Conservation (phyloP, 2,888 invertebrate genomes). For the Neoascia interrupta region DNA sequence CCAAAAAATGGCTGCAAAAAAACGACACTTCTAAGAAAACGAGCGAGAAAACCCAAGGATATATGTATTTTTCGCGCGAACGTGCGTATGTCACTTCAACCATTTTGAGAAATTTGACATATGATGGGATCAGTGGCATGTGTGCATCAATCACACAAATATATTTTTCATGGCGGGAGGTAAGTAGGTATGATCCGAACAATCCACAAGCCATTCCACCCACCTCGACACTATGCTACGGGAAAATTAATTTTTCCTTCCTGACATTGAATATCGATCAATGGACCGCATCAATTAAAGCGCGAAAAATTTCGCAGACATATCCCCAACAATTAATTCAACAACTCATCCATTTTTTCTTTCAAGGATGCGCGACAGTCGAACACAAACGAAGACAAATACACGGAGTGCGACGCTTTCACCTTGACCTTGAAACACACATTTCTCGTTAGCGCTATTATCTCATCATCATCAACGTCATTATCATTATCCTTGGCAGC, state of each 20-base stretch:
- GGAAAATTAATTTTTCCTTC: background rate
- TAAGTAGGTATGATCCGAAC: too few relatives aligned
- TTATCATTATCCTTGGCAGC: slow-evolving; percentile 67
- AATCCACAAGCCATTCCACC: too few relatives aligned
- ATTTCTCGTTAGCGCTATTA: slow-evolving; percentile 68
- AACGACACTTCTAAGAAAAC: slow-evolving; percentile 11
- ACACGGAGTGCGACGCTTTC: slow-evolving; percentile 43
- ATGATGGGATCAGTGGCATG: slow-evolving; percentile 57
- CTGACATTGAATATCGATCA: slow-evolving; percentile 7
- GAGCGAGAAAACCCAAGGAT: slow-evolving; percentile 4
- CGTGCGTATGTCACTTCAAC: slow-evolving; percentile 64
- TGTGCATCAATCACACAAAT: slow-evolving; percentile 66
- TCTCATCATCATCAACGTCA: slow-evolving; percentile 69
- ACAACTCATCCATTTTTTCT: background rate
- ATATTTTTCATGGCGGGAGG: background rate
- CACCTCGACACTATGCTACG: background rate
- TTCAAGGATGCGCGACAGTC: background rate
- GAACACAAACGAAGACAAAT: background rate
- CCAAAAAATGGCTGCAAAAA: slow-evolving; percentile 42
- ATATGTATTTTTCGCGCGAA: slow-evolving; percentile 36
- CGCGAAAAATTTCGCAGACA: too few relatives aligned
- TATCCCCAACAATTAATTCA: slow-evolving; percentile 59
- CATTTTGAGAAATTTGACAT: slow-evolving; percentile 63
- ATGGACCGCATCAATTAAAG: slow-evolving; percentile 13
- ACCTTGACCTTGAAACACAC: slow-evolving; percentile 70